These are phyloP conservation scores for Lordiphosa andalusiaca DNA, from an alignment of 2,888 invertebrate genomes.

Conservation along the genomic window DNA sequence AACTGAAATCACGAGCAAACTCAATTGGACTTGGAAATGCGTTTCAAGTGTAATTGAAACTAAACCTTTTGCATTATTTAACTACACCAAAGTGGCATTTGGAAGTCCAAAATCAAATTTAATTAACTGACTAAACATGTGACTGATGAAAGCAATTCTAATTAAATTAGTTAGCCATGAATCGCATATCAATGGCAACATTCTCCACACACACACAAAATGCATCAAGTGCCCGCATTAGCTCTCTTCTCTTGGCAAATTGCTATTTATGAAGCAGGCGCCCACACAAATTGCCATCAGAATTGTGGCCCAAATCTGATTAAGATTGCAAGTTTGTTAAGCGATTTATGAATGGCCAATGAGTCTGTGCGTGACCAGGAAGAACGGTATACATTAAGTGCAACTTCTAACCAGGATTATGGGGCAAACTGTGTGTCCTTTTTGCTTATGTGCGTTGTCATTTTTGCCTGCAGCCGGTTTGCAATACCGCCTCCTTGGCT, in stretches of 20 bases:
- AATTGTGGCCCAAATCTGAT: slow-evolving; percentile 60
- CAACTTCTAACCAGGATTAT: slow-evolving; percentile 20
- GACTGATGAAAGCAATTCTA: slow-evolving; percentile 16
- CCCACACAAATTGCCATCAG: slow-evolving; percentile 33
- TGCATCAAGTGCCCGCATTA: slow-evolving; percentile 1
- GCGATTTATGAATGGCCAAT: slow-evolving; percentile 59
- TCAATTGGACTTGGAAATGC: slow-evolving; percentile 17
- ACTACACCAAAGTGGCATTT: slow-evolving; percentile 13
- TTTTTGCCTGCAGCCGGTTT: slow-evolving; percentile 22
- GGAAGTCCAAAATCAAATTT: slow-evolving; percentile 32
- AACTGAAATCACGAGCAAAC: slow-evolving; percentile 13
- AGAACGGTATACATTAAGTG: background rate
- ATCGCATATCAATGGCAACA: slow-evolving; percentile 4
- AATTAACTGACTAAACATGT: slow-evolving; percentile 41
- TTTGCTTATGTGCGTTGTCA: slow-evolving; percentile 10
- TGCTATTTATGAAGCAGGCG: slow-evolving; percentile 45
- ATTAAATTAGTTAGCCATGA: slow-evolving; percentile 30
- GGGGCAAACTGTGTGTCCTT: background rate
- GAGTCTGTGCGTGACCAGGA: slow-evolving; percentile 25
- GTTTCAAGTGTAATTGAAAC: slow-evolving; percentile 26
- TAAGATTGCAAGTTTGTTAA: slow-evolving; percentile 56
- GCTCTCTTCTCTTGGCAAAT: slow-evolving; percentile 36
- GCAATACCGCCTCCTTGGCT: slow-evolving; percentile 1
- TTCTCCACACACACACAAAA: background rate
- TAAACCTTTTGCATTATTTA: slow-evolving; percentile 30